Conservation (phyloP, 2,888 invertebrate genomes). For the Drosophila hamatofila region DNA sequence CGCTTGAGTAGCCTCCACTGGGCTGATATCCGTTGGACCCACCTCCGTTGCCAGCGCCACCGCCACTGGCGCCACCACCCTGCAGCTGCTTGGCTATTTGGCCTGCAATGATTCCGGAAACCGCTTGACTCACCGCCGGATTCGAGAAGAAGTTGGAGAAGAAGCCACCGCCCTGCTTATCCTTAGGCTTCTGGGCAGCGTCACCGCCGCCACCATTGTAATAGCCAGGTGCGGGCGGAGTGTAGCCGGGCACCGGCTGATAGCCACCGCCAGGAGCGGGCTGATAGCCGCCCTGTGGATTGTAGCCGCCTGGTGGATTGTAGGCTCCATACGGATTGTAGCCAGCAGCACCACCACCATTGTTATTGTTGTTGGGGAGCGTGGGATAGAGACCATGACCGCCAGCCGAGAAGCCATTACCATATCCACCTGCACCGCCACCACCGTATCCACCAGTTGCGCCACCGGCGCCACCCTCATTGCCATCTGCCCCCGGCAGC, state of each 20-base stretch:
- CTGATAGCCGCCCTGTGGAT: slow-evolving; percentile 68
- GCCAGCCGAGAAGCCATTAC: slow-evolving; percentile 84
- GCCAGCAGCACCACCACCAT: slow-evolving; percentile 41
- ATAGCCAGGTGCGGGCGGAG: slow-evolving; percentile 81
- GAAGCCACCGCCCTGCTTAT: slow-evolving; percentile 82
- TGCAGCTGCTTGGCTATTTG: slow-evolving; percentile 83
- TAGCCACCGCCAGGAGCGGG: slow-evolving; percentile 65
- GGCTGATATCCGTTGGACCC: slow-evolving; percentile 70
- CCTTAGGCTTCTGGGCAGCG: slow-evolving; percentile 76
- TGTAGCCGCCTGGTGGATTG: slow-evolving; percentile 70
- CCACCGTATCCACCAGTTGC: slow-evolving; percentile 81
- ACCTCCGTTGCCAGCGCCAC: slow-evolving; percentile 58
- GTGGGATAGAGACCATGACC: slow-evolving; percentile 83
- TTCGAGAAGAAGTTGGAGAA: slow-evolving; percentile 84
- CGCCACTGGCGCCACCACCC: slow-evolving; percentile 82
- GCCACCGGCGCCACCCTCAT: slow-evolving; percentile 70
- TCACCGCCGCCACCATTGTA: slow-evolving; percentile 64
- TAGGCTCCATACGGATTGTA: slow-evolving; percentile 72
- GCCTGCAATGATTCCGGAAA: slow-evolving; percentile 84
- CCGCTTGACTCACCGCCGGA: slow-evolving; percentile 84
- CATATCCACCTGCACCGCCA: slow-evolving; percentile 77
- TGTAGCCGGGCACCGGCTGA: slow-evolving; percentile 69
- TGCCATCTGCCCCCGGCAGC: slow-evolving; percentile 64
- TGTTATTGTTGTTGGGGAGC: slow-evolving; percentile 70
- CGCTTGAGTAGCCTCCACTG: slow-evolving; percentile 74